A percentile compares a stretch with the other conserved stretches of the same genome.
These are phyloP conservation scores for Vespertilio murinus DNA, from an alignment of 2,797 vertebrate genomes.

Conservation along the genomic window DNA sequence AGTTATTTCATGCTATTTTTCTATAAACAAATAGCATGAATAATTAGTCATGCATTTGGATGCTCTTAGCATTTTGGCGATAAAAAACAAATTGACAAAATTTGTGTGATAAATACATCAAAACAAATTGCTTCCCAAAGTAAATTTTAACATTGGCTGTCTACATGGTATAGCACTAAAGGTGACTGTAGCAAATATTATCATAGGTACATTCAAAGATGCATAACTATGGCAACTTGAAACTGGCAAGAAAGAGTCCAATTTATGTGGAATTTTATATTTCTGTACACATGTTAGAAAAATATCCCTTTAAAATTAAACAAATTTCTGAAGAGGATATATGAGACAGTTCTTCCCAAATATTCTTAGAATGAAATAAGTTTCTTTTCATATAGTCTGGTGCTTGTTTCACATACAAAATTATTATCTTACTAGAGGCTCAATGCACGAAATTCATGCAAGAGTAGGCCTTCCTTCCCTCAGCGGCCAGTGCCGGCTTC, in stretches of 20 bases:
- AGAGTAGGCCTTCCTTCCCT: too few species aligned
- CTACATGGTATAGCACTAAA: background rate
- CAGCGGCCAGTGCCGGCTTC: fast-evolving
- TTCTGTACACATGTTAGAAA: slow-evolving; percentile 28
- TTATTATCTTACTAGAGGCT: background rate
- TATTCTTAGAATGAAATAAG: slow-evolving; percentile 26
- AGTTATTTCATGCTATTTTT: slow-evolving; percentile 24
- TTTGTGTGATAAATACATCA: background rate
- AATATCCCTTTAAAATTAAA: slow-evolving; percentile 6
- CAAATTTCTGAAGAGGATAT: slow-evolving; percentile 8
- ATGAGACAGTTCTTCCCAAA: slow-evolving; percentile 42
- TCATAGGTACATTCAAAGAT: background rate
- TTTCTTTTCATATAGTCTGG: slow-evolving; percentile 33
- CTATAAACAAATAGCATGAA: slow-evolving; percentile 31
- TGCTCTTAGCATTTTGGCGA: background rate
- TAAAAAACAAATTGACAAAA: background rate
- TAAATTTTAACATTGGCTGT: background rate
- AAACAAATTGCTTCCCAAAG: background rate
- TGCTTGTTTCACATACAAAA: slow-evolving; percentile 42
- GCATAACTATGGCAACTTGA: background rate
- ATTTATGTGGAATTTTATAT: slow-evolving; percentile 33
- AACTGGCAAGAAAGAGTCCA: slow-evolving; percentile 15
- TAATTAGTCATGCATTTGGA: background rate
- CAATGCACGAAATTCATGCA: too few species aligned
- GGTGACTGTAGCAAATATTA: background rate